phyloP scores from a whole-genome alignment of 2,797 vertebrate species.

The Sebastes nivosus region DNA sequence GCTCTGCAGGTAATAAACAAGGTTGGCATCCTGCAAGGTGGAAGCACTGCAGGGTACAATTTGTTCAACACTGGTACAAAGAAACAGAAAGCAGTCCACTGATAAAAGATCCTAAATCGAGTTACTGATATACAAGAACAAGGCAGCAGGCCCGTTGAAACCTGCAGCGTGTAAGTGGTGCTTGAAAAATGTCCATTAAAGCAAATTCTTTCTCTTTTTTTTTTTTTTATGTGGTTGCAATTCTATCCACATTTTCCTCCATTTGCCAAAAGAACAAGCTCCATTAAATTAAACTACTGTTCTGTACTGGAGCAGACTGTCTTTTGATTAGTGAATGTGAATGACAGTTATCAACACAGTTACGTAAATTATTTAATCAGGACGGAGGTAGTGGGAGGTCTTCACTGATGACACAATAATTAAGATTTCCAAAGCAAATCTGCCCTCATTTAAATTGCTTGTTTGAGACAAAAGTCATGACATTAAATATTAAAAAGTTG shows the following conservation, averaged over 20 bases:
- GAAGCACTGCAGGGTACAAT: slow-evolving; percentile 6
- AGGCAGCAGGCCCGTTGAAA: neutral
- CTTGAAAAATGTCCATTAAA: neutral
- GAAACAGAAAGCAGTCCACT: neutral
- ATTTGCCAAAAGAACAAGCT: neutral
- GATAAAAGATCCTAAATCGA: neutral
- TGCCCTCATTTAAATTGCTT: neutral
- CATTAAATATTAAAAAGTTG: neutral
- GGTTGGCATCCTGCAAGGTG: neutral
- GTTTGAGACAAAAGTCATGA: neutral
- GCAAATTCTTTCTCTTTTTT: neutral
- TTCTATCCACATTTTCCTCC: neutral
- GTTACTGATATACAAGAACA: neutral
- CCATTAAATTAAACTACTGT: neutral
- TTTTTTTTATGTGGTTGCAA: no score
- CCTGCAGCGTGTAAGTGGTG: neutral
- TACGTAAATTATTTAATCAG: slow-evolving; percentile 36
- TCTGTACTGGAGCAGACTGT: neutral
- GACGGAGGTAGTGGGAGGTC: neutral
- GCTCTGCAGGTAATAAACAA: slow-evolving; percentile 19
- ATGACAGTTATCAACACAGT: slow-evolving; percentile 12
- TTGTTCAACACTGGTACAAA: slow-evolving; percentile 9
- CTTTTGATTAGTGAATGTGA: neutral
- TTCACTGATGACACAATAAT: slow-evolving; percentile 12
- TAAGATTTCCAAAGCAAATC: neutral